Evolutionary conservation across 2,888 invertebrate genomes (phyloP).

Genomic region (Catonia carolina): DNA sequence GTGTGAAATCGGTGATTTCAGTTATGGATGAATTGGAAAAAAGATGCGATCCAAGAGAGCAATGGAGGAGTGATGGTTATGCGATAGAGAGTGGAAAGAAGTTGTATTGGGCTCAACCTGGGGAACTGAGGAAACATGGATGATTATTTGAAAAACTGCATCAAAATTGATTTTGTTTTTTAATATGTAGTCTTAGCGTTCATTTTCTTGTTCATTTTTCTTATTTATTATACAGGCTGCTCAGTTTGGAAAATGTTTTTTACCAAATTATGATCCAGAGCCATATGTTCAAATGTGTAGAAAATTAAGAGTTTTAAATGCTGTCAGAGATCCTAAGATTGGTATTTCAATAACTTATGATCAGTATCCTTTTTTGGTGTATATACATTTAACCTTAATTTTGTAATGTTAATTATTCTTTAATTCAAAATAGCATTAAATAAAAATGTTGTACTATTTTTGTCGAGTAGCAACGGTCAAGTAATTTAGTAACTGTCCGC

Average conservation of each 20-base stretch:
- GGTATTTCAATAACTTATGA: constrained; percentile 85
- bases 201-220: not conserved
- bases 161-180: too few species aligned
- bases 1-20: too few species aligned
- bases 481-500: too few species aligned
- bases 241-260: constrained; percentile 91
- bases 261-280: constrained; percentile 65
- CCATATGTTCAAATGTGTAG: constrained; percentile 82
- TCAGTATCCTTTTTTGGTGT: constrained; percentile 73
- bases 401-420: constrained; percentile 13
- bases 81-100: too few species aligned
- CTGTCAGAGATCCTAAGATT: constrained; percentile 74
- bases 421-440: not conserved
- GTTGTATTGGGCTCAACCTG: too few species aligned
- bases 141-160: too few species aligned
- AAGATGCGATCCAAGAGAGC: too few species aligned
- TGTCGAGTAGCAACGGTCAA: too few species aligned
- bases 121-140: too few species aligned
- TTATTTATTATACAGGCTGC: constrained; percentile 57
- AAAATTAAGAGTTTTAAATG: constrained; percentile 82
- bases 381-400: too few species aligned
- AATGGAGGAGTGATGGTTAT: too few species aligned
- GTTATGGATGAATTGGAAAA: too few species aligned
- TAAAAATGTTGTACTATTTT: not conserved
- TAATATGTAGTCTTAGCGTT: constrained; percentile 6